Percentiles rank a stretch among this genome's conserved stretches.
phyloP scores from a whole-genome alignment of 2,113 vertebrate species.

The Ageneiosus marmoratus region DNA sequence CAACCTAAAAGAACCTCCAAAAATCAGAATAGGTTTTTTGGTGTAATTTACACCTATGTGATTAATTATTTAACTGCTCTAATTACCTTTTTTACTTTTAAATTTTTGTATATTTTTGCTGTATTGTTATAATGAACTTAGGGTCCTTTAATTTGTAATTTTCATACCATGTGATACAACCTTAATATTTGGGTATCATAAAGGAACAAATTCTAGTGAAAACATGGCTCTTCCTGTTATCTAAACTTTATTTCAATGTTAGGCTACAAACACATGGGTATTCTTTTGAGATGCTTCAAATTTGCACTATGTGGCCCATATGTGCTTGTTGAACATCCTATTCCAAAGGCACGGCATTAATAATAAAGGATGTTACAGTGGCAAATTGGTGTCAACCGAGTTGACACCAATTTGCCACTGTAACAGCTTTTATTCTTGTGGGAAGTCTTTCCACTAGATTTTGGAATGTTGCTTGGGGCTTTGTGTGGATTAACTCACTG shows the following conservation, averaged over 20 bases:
- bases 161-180: not conserved
- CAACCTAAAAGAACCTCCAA: not conserved
- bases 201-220: not conserved
- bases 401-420: not conserved
- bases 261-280: not conserved
- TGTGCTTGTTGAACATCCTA: not conserved
- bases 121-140: not conserved
- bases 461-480: not conserved
- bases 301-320: not conserved
- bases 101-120: not conserved
- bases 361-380: too few species aligned
- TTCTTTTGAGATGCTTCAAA: not conserved
- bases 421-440: not conserved
- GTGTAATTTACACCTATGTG: not conserved
- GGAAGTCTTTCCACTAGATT: not conserved
- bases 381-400: too few species aligned
- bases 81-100: not conserved
- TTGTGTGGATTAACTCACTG: not conserved
- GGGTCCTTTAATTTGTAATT: not conserved
- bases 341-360: not conserved
- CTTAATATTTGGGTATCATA: not conserved
- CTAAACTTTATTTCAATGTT: not conserved
- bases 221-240: not conserved
- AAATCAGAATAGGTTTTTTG: not conserved
- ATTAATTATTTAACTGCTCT: not conserved